These are phyloP conservation scores for Epicauta chinensis DNA, from an alignment of 1,140 invertebrate genomes.

Conservation along the genomic window DNA sequence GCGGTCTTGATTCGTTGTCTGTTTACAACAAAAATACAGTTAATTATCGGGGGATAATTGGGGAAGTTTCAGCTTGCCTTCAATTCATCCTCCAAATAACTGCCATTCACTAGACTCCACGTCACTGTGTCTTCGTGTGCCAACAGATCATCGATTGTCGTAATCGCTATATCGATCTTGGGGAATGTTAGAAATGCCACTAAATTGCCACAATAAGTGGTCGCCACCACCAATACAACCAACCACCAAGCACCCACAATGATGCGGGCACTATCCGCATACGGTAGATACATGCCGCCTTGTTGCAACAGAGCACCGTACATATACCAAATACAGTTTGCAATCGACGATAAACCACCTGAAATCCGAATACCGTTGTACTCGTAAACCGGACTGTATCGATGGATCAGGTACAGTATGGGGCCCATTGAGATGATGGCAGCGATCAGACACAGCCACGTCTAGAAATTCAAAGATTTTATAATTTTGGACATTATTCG, in stretches of 20 bases:
- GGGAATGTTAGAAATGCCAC: slow-evolving; percentile 92
- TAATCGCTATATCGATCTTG: slow-evolving; percentile 70
- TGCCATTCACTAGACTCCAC: slow-evolving; percentile 70
- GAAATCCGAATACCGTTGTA: slow-evolving; percentile 49
- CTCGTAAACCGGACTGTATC: slow-evolving; percentile 62
- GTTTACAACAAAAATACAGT: too few species aligned
- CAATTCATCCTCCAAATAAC: slow-evolving; percentile 66
- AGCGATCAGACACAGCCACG: slow-evolving; percentile 70
- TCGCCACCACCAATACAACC: slow-evolving; percentile 81
- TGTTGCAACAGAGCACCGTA: slow-evolving; percentile 87
- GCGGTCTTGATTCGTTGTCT: slow-evolving; percentile 30
- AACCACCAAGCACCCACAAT: slow-evolving; percentile 90
- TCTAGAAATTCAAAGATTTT: slow-evolving; percentile 48
- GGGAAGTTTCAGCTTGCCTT: slow-evolving; percentile 34
- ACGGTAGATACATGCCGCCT: slow-evolving; percentile 80
- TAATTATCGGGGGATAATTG: background rate
- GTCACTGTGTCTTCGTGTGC: slow-evolving; percentile 53
- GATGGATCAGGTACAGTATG: slow-evolving; percentile 69
- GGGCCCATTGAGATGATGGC: slow-evolving; percentile 71
- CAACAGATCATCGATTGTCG: slow-evolving; percentile 65
- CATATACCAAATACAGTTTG: slow-evolving; percentile 83
- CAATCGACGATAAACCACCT: slow-evolving; percentile 58
- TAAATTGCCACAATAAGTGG: slow-evolving; percentile 88
- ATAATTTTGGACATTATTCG: slow-evolving; percentile 3
- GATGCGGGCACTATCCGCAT: slow-evolving; percentile 79